These are phyloP conservation scores for Cyphomyrus discorhynchus DNA, from an alignment of 2,113 vertebrate genomes.

Conservation along the genomic window DNA sequence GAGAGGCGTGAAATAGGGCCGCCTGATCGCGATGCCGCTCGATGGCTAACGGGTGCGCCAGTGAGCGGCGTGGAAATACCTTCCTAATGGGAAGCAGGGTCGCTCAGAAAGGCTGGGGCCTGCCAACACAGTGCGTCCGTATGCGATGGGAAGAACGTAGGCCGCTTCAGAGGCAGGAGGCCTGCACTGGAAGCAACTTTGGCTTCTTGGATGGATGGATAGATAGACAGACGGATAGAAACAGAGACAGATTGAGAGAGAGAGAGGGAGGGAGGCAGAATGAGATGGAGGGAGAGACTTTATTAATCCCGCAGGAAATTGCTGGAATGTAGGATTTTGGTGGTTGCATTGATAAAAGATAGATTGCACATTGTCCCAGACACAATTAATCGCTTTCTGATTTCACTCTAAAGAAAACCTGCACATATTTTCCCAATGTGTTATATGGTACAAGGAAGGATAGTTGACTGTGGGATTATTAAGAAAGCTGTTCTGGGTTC, in stretches of 20 bases:
- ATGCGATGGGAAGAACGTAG: conserved; percentile 1
- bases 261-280: too few species aligned
- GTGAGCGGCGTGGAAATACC: conserved; percentile 62
- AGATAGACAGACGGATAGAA: not conserved
- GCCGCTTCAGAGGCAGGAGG: not conserved
- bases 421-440: not conserved
- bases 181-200: not conserved
- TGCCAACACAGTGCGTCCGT: conserved; percentile 35
- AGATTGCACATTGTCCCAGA: not conserved
- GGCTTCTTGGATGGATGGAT: not conserved
- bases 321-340: not conserved
- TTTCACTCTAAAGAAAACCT: not conserved
- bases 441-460: not conserved
- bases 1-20: conserved; percentile 71
- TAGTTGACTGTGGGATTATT: not conserved
- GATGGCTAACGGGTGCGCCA: conserved; percentile 73
- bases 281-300: not conserved
- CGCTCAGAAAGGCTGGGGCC: conserved; percentile 22
- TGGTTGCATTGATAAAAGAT: not conserved
- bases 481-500: conserved; percentile 8
- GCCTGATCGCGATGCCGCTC: conserved; percentile 59
- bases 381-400: not conserved
- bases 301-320: not conserved
- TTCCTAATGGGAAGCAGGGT: conserved; percentile 74
- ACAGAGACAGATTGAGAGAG: not conserved